These are phyloP conservation scores for Cettia cetti DNA, from an alignment of 2,113 vertebrate species.

Conservation along the genomic window DNA sequence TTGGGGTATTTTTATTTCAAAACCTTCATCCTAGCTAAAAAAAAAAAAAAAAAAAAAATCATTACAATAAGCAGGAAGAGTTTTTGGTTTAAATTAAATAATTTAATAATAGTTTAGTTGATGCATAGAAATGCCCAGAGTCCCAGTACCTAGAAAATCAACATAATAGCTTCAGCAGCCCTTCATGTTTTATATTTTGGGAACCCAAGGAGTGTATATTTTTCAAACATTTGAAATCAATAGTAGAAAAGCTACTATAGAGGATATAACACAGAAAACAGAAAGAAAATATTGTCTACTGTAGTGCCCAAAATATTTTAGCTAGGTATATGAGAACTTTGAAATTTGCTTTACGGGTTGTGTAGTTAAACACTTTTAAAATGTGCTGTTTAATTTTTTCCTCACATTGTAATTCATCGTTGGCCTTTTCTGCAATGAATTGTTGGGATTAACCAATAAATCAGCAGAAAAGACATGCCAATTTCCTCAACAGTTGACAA, in stretches of 20 bases:
- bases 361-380: conserved; percentile 64
- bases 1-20: not conserved
- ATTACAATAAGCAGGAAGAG: not conserved
- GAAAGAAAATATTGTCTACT: not conserved
- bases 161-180: not conserved
- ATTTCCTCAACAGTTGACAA: conserved; percentile 80
- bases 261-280: not conserved
- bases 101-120: not conserved
- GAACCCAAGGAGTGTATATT: not conserved
- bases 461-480: conserved; percentile 81
- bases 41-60: not conserved
- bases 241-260: not conserved
- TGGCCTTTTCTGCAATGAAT: conserved; percentile 80
- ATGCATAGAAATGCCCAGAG: not conserved
- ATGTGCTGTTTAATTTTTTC: conserved; percentile 72
- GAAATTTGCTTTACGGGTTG: conserved; percentile 53
- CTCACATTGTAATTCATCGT: conserved; percentile 76
- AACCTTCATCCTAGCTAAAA: not conserved
- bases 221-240: not conserved
- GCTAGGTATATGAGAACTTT: not conserved
- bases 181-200: not conserved
- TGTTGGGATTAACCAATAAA: conserved; percentile 82
- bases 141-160: not conserved
- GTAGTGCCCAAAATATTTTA: not conserved
- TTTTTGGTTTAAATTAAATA: not conserved